Conservation (phyloP, 1,140 invertebrate genomes). For the Drosophila willistoni region DNA sequence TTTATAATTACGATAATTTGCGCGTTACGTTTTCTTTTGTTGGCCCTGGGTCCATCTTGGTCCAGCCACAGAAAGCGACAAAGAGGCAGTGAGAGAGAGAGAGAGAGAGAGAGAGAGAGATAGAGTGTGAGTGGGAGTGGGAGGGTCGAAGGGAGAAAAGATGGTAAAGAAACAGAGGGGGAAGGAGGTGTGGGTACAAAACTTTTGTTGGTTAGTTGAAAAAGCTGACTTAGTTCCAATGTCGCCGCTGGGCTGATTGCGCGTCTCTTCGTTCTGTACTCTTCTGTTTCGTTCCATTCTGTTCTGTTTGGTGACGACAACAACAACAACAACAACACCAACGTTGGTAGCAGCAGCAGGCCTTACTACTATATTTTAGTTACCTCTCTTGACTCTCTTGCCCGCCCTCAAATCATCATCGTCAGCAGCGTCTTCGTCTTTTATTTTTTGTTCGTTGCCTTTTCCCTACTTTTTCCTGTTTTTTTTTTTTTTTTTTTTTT, state of each 20-base stretch:
- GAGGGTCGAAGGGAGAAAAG: not conserved
- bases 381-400: slow-evolving; percentile 5
- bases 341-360: not conserved
- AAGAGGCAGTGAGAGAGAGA: no score
- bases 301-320: slow-evolving; percentile 7
- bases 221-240: slow-evolving; percentile 44
- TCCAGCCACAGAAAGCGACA: slow-evolving; percentile 1
- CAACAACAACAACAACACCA: not conserved
- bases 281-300: not conserved
- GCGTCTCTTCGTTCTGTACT: slow-evolving; percentile 3
- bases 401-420: not conserved
- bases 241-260: slow-evolving; percentile 54
- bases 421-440: slow-evolving; percentile 7
- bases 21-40: slow-evolving; percentile 81
- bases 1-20: slow-evolving; percentile 82
- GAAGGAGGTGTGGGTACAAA: slow-evolving; percentile 21
- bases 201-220: slow-evolving; percentile 68
- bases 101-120: no score
- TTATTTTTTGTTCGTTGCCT: slow-evolving; percentile 15
- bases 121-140: no score
- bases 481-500: slow-evolving; percentile 22
- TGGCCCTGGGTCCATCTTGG: slow-evolving; percentile 30
- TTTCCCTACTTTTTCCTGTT: slow-evolving; percentile 1
- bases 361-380: slow-evolving; percentile 1
- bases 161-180: not conserved